Conservation (phyloP, 64 coral and sea anemone genomes). For the Trachythela sp. region DNA sequence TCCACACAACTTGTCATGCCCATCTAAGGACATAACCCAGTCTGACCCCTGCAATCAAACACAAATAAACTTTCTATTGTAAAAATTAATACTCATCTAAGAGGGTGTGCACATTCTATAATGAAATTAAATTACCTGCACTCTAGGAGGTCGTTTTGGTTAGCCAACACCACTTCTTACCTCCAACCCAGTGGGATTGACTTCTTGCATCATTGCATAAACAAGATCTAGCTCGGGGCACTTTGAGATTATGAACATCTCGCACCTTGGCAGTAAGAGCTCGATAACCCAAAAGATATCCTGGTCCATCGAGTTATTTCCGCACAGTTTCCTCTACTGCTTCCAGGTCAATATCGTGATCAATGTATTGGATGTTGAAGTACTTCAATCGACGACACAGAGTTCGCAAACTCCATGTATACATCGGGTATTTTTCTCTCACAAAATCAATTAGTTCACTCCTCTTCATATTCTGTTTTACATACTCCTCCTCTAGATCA, state of each 20-base stretch:
- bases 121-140: not conserved
- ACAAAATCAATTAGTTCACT: too few species aligned
- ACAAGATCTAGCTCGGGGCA: not conserved
- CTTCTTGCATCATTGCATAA: not conserved
- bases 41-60: not conserved
- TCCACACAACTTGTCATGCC: not conserved
- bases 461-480: not conserved
- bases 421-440: not conserved
- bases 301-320: not conserved
- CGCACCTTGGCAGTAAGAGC: not conserved
- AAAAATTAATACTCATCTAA: not conserved
- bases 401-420: not conserved
- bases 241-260: not conserved
- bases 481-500: not conserved
- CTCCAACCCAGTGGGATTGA: not conserved
- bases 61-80: too few species aligned
- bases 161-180: not conserved
- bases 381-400: not conserved
- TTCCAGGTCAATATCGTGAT: not conserved
- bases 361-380: not conserved
- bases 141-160: not conserved
- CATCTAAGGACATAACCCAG: not conserved
- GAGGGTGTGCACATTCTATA: not conserved
- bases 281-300: not conserved
- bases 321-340: not conserved